Evolutionary conservation across 1,140 invertebrate species (phyloP).

Genomic region (Hycleus cichorii): DNA sequence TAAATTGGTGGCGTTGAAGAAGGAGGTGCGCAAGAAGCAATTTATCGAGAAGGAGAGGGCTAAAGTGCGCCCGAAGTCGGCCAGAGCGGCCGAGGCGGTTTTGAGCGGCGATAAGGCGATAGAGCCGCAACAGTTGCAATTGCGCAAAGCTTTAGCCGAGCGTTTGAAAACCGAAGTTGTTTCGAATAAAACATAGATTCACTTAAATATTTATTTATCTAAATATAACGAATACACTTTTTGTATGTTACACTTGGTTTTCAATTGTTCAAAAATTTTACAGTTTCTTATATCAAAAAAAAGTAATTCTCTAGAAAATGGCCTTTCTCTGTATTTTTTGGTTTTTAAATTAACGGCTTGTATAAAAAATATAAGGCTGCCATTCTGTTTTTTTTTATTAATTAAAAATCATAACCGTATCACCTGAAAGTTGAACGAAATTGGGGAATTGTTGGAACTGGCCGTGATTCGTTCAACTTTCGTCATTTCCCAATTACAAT

Average conservation of each 20-base stretch:
- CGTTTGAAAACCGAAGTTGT: slow-evolving; percentile 74
- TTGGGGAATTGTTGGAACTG: too few relatives aligned
- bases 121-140: slow-evolving; percentile 58
- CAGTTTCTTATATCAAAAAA: slow-evolving; percentile 29
- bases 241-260: slow-evolving; percentile 35
- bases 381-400: slow-evolving; percentile 23
- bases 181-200: slow-evolving; percentile 10
- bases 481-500: neutral
- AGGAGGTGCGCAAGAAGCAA: slow-evolving; percentile 71
- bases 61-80: slow-evolving; percentile 55
- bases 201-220: slow-evolving; percentile 39
- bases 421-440: slow-evolving; percentile 12
- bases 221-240: slow-evolving; percentile 42
- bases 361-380: slow-evolving; percentile 35
- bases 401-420: neutral
- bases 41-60: slow-evolving; percentile 47
- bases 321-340: slow-evolving; percentile 16
- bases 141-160: slow-evolving; percentile 73
- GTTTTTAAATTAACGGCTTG: slow-evolving; percentile 26
- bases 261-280: slow-evolving; percentile 31
- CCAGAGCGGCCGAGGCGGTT: slow-evolving; percentile 58
- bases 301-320: slow-evolving; percentile 31
- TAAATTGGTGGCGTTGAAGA: slow-evolving; percentile 81
- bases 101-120: slow-evolving; percentile 44
- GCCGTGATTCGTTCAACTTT: slow-evolving; percentile 6